Conservation (phyloP, 2,113 vertebrate species). For the Protobothrops flavoviridis region DNA sequence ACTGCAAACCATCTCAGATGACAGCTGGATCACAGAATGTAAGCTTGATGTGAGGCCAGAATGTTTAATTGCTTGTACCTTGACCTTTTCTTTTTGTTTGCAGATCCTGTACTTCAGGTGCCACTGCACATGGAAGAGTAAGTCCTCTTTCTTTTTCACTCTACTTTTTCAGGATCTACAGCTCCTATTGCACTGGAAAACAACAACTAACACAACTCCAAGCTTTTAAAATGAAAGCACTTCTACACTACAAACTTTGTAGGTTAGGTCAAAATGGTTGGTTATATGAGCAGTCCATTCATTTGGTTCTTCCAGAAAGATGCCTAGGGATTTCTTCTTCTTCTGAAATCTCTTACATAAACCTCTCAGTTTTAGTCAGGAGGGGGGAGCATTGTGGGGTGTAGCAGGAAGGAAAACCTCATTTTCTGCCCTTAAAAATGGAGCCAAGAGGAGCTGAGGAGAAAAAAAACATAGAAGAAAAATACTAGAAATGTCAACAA, state of each 20-base stretch:
- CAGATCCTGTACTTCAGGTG: conserved; percentile 98
- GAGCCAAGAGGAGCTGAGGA: not conserved
- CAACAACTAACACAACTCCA: not conserved
- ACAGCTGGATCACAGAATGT: not conserved
- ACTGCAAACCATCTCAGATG: not conserved
- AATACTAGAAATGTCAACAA: not conserved
- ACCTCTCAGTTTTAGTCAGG: not conserved
- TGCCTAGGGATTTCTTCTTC: not conserved
- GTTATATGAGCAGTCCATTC: not conserved
- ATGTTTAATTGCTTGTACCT: not conserved
- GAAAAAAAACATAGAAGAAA: not conserved
- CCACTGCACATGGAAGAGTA: conserved; percentile 95
- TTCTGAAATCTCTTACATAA: not conserved
- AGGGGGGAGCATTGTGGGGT: no score
- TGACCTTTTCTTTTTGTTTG: conserved; percentile 49
- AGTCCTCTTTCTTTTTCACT: conserved; percentile 62
- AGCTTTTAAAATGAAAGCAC: not conserved
- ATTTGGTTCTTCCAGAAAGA: not conserved
- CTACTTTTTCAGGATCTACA: not conserved
- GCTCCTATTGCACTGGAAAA: not conserved
- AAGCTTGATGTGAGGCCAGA: not conserved
- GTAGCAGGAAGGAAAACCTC: not conserved
- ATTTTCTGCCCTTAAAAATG: not conserved
- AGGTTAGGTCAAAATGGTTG: not conserved
- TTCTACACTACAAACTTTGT: not conserved